A percentile compares a stretch with the other conserved stretches of the same genome.
phyloP scores from a whole-genome alignment of 2,888 invertebrate genomes.

The Eudemis profundana region DNA sequence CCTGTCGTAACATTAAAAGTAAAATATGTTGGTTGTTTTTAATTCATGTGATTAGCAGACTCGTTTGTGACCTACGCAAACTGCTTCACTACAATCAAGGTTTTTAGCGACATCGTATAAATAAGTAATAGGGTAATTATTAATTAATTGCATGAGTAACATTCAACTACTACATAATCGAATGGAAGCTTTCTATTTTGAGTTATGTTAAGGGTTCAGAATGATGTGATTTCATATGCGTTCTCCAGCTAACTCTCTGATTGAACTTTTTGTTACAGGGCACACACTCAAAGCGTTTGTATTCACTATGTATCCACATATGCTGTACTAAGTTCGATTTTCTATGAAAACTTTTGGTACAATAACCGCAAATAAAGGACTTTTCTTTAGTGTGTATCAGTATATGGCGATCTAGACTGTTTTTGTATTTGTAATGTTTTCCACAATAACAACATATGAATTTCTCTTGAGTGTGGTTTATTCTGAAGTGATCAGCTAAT shows the following conservation, averaged over 20 bases:
- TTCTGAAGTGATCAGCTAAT: constrained; percentile 63
- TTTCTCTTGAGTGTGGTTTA: constrained; percentile 62
- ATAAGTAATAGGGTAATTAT: no score
- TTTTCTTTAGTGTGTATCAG: constrained; percentile 78
- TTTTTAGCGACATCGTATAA: no score
- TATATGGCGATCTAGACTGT: constrained; percentile 74
- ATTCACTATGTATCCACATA: constrained; percentile 73
- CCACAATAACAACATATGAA: constrained; percentile 64
- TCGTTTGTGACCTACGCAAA: no score
- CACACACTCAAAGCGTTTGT: constrained; percentile 65
- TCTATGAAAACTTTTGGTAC: constrained; percentile 70
- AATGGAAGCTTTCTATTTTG: no score
- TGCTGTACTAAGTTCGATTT: constrained; percentile 69
- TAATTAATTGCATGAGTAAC: no score
- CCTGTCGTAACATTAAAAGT: no score
- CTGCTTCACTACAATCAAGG: no score
- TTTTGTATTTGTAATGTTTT: constrained; percentile 72
- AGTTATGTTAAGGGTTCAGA: constrained; percentile 51
- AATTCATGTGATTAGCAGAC: no score
- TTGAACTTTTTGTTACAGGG: constrained; percentile 67
- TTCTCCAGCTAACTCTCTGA: constrained; percentile 65
- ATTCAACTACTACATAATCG: no score
- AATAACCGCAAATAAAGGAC: constrained; percentile 75
- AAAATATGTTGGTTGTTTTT: no score
- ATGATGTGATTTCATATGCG: constrained; percentile 73